Evolutionary conservation across 2,888 invertebrate species (phyloP), one percentile per base, ranked within the genome.

Genomic region (Standfussiana lucernea): DNA sequence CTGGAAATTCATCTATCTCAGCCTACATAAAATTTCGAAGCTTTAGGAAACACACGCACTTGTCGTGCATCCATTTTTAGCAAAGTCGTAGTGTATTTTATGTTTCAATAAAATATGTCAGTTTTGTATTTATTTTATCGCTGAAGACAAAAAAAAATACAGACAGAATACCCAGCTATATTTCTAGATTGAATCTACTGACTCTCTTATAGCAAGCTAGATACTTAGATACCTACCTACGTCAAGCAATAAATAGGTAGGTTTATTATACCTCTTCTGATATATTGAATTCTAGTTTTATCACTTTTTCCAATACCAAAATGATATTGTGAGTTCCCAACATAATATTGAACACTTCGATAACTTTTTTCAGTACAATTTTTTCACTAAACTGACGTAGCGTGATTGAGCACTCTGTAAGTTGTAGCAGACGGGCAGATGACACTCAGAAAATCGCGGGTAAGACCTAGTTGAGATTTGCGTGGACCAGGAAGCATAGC

Each of bases 401-500:
- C 61, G 42, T 80, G 50, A 50, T 80, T 62, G 35, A 24, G 42
- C 65, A 13, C 21, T 45, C 15, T n/a, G 56, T 28, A 74, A 42
- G n/a, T n/a, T n/a, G n/a, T n/a, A n/a, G n/a, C 24, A 21, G 8
- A 47, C 7, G 47, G 21, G 8, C 24, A 24, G 24, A 47, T 47
- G 24, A 47, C 0, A 47, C 24, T 47, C 21, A 47, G 47, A 21
- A 47, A 47, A 47, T 24, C 47, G 24, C 0, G 47, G 47, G 47
- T 2, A 21, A 24, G 7, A 10, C 10, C 47, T 24, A 24, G 24
- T 47, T 47, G 24, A 47, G 47, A 7, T 21, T 45, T 45, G 21
- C 47, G 21, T 47, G 8, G 24, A 24, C 47, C 47, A 21, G 47
- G 47, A 47, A 47, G 47, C 21, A 45, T 45, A 45, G n/a, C n/a